Evolutionary conservation across 2,797 vertebrate genomes (phyloP).

Genomic region (Platyrinchus mystaceus): DNA sequence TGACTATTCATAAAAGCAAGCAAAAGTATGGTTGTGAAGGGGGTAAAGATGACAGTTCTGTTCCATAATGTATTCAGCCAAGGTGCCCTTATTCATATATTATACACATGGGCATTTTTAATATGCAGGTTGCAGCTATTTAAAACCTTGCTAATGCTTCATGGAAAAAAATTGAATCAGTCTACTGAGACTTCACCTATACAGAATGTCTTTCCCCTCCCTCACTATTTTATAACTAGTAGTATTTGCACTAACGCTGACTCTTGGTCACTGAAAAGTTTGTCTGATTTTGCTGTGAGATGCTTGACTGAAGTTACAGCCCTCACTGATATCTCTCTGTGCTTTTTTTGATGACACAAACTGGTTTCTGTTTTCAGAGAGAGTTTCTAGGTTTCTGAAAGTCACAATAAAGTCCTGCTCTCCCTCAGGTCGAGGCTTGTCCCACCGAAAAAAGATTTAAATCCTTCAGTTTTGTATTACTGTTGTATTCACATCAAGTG

Average conservation of each 20-base stretch:
- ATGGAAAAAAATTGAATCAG: neutral
- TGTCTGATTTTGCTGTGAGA: neutral
- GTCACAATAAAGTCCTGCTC: neutral
- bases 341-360: neutral
- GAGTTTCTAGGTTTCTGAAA: neutral
- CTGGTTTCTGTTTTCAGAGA: neutral
- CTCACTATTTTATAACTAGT: neutral
- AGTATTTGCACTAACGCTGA: neutral
- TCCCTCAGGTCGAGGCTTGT: neutral
- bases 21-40: constrained; percentile 25
- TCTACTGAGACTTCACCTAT: constrained; percentile 12
- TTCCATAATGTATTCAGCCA: constrained; percentile 60
- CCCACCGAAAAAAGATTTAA: neutral
- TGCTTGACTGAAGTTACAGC: neutral
- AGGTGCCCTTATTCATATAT: constrained; percentile 62
- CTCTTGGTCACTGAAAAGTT: neutral
- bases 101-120: constrained; percentile 44
- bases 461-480: neutral
- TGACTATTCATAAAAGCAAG: constrained; percentile 41
- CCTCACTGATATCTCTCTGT: neutral
- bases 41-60: constrained; percentile 39
- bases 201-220: neutral
- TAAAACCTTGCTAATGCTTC: constrained; percentile 46
- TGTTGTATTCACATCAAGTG: neutral
- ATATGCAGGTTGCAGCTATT: constrained; percentile 56